Evolutionary conservation across 53 echinoderm and acorn worm species (phyloP).

Genomic region (Zoroaster sp.): DNA sequence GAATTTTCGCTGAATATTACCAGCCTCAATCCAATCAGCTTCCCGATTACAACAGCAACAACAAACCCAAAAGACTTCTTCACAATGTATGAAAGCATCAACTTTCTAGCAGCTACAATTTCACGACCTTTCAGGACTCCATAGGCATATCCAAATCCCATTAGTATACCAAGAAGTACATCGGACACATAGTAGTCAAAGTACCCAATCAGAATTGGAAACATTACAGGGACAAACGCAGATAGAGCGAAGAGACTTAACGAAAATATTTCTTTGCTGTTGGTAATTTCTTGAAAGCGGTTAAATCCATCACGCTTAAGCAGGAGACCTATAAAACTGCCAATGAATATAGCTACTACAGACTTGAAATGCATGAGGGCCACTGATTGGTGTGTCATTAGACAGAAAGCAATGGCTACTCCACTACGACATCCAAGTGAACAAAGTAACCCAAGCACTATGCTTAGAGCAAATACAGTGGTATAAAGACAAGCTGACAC

Average conservation of each 20-base stretch:
- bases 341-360: neutral
- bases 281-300: neutral
- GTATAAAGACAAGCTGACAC: neutral
- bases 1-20: neutral
- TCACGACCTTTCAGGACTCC: constrained; percentile 23
- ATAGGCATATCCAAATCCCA: neutral
- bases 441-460: constrained; percentile 16
- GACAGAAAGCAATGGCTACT: constrained; percentile 49
- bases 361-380: neutral
- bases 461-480: neutral
- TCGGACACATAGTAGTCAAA: neutral
- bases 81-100: neutral
- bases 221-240: neutral
- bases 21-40: constrained; percentile 40
- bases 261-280: neutral
- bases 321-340: constrained; percentile 29
- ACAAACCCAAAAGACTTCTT: constrained; percentile 45
- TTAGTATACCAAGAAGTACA: constrained; percentile 7
- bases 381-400: constrained; percentile 14
- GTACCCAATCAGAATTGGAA: neutral
- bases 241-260: neutral
- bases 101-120: neutral
- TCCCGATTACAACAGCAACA: constrained; percentile 7
- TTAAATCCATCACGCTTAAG: constrained; percentile 3
- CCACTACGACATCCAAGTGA: constrained; percentile 51